Evolutionary conservation across 2,888 invertebrate species (phyloP).

Genomic region (Lepas anatifera): DNA sequence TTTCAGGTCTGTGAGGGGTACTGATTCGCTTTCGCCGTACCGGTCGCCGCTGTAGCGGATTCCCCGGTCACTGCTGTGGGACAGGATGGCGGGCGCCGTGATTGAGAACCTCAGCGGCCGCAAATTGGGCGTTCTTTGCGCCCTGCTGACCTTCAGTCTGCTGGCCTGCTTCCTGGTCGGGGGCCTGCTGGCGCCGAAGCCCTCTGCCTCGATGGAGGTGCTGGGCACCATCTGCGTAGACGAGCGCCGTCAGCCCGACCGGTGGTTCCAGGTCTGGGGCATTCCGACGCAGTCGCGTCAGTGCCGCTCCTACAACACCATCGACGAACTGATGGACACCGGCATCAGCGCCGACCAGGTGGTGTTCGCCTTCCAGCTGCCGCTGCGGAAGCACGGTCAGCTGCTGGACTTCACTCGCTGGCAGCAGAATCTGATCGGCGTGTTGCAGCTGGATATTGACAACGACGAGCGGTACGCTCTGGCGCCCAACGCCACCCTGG

Average conservation of each 20-base stretch:
- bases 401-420: slow-evolving; percentile 83
- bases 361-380: slow-evolving; percentile 55
- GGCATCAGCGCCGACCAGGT: neutral
- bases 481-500: slow-evolving; percentile 37
- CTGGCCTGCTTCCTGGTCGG: slow-evolving; percentile 84
- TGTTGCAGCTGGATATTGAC: slow-evolving; percentile 68
- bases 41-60: no score
- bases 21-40: no score
- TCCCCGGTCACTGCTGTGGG: no score
- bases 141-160: slow-evolving; percentile 65
- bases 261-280: slow-evolving; percentile 9
- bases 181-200: slow-evolving; percentile 38
- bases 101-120: slow-evolving; percentile 92
- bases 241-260: slow-evolving; percentile 34
- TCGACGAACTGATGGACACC: neutral
- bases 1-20: no score
- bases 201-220: slow-evolving; percentile 50
- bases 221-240: slow-evolving; percentile 73
- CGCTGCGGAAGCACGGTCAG: slow-evolving; percentile 58
- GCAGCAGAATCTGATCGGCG: slow-evolving; percentile 93
- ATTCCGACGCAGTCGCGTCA: neutral
- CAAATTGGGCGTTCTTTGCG: slow-evolving; percentile 74
- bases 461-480: slow-evolving; percentile 22
- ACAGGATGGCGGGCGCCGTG: slow-evolving; percentile 68
- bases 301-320: neutral